Percentiles rank a stretch among this genome's conserved stretches.
Conservation (phyloP, 2,113 vertebrate species). For the Neotragus moschatus region DNA sequence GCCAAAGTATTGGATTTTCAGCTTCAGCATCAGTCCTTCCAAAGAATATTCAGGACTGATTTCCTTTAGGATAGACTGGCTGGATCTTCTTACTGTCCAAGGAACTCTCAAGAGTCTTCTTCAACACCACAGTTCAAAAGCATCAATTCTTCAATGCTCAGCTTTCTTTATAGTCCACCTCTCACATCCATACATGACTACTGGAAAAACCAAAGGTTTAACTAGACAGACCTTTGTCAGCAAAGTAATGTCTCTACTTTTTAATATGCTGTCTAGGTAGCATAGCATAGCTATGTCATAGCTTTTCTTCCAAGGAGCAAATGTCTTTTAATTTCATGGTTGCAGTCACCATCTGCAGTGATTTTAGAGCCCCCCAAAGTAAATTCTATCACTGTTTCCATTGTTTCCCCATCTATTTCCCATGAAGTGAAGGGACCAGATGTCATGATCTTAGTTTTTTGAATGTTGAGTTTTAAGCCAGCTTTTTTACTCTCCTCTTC, state of each 20-base stretch:
- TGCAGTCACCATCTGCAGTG: not conserved
- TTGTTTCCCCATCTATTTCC: not conserved
- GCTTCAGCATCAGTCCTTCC: not conserved
- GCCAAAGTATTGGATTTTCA: not conserved
- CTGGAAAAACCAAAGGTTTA: not conserved
- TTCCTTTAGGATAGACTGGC: not conserved
- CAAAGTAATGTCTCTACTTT: not conserved
- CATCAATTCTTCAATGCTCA: not conserved
- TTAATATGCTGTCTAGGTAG: not conserved
- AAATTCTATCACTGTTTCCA: not conserved
- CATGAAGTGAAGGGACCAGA: not conserved
- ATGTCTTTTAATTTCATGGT: not conserved
- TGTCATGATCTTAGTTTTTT: not conserved
- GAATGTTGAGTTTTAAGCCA: not conserved
- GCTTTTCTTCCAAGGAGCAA: not conserved
- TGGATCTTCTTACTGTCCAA: not conserved
- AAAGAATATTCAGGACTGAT: not conserved
- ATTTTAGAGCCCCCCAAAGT: not conserved
- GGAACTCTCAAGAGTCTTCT: not conserved
- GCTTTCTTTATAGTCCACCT: not conserved
- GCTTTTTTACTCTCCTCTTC: not conserved
- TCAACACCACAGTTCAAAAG: not conserved
- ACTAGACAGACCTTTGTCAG: not conserved
- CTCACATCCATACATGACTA: not conserved
- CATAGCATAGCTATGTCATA: not conserved